Percentiles rank a stretch among this genome's conserved stretches.
Conservation (phyloP, 2,113 vertebrate genomes). For the Helogale parvula region DNA sequence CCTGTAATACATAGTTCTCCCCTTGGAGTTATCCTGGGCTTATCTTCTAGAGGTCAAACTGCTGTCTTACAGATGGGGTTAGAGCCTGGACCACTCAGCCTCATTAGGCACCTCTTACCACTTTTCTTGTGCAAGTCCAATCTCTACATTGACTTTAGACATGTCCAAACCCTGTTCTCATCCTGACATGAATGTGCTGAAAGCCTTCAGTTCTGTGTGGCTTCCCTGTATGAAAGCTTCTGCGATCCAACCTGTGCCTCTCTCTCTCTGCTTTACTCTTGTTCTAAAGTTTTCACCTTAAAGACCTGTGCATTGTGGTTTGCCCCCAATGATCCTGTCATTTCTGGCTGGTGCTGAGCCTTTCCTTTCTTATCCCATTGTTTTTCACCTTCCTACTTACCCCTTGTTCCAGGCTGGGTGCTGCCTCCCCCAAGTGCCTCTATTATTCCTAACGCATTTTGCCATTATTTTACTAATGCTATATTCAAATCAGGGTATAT, state of each 20-base stretch:
- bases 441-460: not conserved
- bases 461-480: not conserved
- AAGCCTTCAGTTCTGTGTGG: fast-evolving
- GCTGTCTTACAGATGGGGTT: not conserved
- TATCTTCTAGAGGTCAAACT: not conserved
- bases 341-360: not conserved
- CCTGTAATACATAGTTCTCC: not conserved
- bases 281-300: not conserved
- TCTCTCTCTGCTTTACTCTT: not conserved
- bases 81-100: not conserved
- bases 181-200: not conserved
- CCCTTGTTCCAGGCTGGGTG: not conserved
- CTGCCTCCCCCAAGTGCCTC: not conserved
- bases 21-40: not conserved
- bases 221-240: not conserved
- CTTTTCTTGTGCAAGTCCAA: not conserved
- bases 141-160: not conserved
- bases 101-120: not conserved
- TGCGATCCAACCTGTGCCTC: not conserved
- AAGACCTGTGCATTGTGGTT: not conserved
- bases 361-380: not conserved
- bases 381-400: not conserved
- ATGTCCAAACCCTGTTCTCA: not conserved
- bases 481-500: not conserved
- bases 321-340: not conserved